Conservation (phyloP, 1,140 invertebrate genomes). For the Ganaspis sp. region DNA sequence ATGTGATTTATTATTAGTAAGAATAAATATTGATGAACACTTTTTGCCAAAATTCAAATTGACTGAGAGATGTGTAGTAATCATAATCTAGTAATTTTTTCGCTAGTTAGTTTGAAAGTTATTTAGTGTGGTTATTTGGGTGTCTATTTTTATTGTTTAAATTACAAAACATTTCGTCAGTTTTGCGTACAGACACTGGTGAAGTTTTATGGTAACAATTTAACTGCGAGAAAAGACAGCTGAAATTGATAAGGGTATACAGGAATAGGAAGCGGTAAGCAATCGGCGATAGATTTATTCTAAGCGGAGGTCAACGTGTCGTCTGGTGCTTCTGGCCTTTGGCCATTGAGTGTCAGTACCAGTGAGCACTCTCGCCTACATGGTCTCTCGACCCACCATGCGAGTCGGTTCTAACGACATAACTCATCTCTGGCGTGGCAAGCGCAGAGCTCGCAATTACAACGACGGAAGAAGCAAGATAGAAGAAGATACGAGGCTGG, state of each 20-base stretch:
- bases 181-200: too few relatives aligned
- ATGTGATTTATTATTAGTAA: too few relatives aligned
- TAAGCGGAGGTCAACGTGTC: conserved; percentile 36
- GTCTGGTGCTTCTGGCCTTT: conserved; percentile 55
- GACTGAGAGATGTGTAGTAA: too few relatives aligned
- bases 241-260: neutral
- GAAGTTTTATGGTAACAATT: too few relatives aligned
- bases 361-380: conserved; percentile 57
- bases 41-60: too few relatives aligned
- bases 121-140: too few relatives aligned
- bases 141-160: too few relatives aligned
- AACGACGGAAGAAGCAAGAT: conserved; percentile 64
- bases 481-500: conserved; percentile 48
- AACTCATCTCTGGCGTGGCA: conserved; percentile 58
- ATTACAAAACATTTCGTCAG: too few relatives aligned
- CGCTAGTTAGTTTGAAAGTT: too few relatives aligned
- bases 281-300: neutral
- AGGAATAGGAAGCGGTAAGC: neutral
- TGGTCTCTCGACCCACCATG: conserved; percentile 58
- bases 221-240: too few relatives aligned
- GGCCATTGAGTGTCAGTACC: conserved; percentile 60
- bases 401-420: conserved; percentile 52
- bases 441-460: conserved; percentile 62
- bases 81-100: too few relatives aligned
- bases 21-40: too few relatives aligned